Base-by-base conservation (phyloP, 2,797 vertebrate species). In the Odontamblyopus rebecca region DNA sequence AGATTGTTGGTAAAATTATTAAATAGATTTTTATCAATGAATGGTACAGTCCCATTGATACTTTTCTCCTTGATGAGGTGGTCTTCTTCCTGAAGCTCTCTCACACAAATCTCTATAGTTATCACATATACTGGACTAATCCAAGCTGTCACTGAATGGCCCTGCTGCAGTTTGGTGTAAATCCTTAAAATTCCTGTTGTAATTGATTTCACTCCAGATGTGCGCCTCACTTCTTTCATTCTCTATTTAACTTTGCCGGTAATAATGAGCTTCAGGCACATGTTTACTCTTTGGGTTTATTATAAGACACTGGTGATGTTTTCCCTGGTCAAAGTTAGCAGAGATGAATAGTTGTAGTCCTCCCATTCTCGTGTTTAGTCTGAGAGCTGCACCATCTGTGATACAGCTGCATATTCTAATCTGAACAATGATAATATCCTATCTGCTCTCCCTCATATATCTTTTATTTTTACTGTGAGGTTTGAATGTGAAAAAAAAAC, bases 331-430 rank as follows among this genome's bases (percentile, higher is more conserved):
- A 30, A 57, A 18, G 13, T 30, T 80, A 77, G 79, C 62, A 26
- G 65, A 68, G 60, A 26, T 62, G 77, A 74, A 81, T 73, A 35
- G 3, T 68, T 57, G 56, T 38, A 82, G 78, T 87, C 78, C 78
- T 76, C 69, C 59, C 66, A 63, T 68, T 83, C 79, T 48, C 68
- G 64, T 89, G 90, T 91, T 89, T 90, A 90, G 88, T 89, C 88
- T 91, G 83, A 68, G 78, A 61, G 75, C 71, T 69, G 13, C 54
- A 19, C 77, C 88, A 89, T 89, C 89, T 92, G 89, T 77, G 76
- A 50, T 75, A 86, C 89, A 89, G 87, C 86, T 90, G 89, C 73
- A 69, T 76, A 75, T 54, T 61, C 70, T 82, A 81, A 88, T 90
- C 82, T 73, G 65, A 81, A 73, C 73, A 71, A 78, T 76, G 73